These are phyloP conservation scores for Tapirus terrestris DNA, from an alignment of 2,113 vertebrate species.

Conservation along the genomic window DNA sequence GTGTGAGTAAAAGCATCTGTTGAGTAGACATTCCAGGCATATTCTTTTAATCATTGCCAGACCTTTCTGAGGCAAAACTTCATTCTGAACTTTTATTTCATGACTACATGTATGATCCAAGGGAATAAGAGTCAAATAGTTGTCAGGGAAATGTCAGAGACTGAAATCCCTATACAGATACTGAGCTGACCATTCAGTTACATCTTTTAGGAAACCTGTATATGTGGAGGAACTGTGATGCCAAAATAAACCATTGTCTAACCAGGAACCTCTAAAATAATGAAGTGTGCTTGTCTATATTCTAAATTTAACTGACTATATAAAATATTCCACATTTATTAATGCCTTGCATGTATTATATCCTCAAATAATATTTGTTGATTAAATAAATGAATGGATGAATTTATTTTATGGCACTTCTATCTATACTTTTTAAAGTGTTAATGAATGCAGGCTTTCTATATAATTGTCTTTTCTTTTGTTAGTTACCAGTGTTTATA, in stretches of 20 bases:
- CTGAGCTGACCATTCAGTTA: not conserved
- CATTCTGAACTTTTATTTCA: conserved; percentile 35
- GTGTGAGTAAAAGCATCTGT: conserved; percentile 52
- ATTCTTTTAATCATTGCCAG: conserved; percentile 68
- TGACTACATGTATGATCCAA: not conserved
- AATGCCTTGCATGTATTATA: not conserved
- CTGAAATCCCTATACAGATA: not conserved
- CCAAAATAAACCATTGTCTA: not conserved
- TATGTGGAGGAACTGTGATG: not conserved
- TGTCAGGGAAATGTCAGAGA: conserved; percentile 38
- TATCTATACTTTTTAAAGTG: not conserved
- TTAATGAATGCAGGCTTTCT: not conserved
- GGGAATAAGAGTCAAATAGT: not conserved
- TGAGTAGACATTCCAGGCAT: conserved; percentile 31
- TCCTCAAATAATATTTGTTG: conserved; percentile 40
- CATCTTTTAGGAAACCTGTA: not conserved
- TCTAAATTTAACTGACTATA: conserved; percentile 5
- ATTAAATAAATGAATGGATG: not conserved
- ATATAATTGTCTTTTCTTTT: not conserved
- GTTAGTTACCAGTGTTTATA: not conserved
- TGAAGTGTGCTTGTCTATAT: not conserved
- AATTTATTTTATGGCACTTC: not conserved
- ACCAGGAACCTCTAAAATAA: not conserved
- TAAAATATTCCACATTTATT: not conserved
- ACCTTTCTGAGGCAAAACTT: not conserved